phyloP scores from a whole-genome alignment of 2,888 invertebrate genomes.

The Protonemura montana region DNA sequence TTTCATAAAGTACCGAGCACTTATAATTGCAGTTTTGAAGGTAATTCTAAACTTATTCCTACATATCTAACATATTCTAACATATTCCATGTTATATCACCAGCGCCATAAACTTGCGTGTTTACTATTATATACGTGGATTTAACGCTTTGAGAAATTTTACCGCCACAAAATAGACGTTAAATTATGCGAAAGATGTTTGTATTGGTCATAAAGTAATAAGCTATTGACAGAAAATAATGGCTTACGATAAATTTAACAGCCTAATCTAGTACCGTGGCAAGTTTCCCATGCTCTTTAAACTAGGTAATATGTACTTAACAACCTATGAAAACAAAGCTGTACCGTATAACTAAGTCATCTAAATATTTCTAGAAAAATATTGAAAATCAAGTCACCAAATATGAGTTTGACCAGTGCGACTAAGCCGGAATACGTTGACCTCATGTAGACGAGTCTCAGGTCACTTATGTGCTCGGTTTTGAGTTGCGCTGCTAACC shows the following conservation, averaged over 20 bases:
- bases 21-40: too few species aligned
- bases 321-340: background rate
- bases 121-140: too few species aligned
- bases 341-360: background rate
- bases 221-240: background rate
- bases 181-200: constrained; percentile 16
- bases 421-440: background rate
- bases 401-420: background rate
- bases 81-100: too few species aligned
- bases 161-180: constrained; percentile 13
- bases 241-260: background rate
- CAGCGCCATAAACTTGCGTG: too few species aligned
- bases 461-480: background rate
- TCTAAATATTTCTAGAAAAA: background rate
- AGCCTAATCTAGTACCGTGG: too few species aligned
- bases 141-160: background rate
- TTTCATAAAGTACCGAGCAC: too few species aligned
- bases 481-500: background rate
- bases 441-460: background rate
- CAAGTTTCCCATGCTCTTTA: background rate
- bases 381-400: background rate
- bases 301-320: background rate
- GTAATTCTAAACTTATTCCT: too few species aligned
- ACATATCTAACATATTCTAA: too few species aligned
- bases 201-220: constrained; percentile 17